Evolutionary conservation across 1,140 invertebrate genomes (phyloP), one percentile per base, ranked within the genome.

Genomic region (Drosophila virilis): DNA sequence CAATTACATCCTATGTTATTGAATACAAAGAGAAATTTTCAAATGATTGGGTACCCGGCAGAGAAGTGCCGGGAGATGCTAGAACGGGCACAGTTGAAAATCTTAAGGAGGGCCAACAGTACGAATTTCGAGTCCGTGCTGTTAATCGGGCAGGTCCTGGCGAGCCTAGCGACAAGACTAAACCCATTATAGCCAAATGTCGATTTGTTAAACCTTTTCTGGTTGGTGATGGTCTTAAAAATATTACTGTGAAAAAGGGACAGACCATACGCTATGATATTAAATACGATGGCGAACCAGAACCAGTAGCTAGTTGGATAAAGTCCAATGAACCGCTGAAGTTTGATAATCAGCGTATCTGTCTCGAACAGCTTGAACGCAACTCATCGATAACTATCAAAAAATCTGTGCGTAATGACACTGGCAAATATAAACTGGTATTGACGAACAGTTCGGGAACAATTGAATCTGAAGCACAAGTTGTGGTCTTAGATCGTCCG

Each of bases 101-200:
- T 8, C 94, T 99, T 9, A 98, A 98, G 91, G 98, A 99, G 94
- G 98, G 98, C 15, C 95, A 96, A 60, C 97, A 98, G 74, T 99
- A 99, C 84, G 98, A 99, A 93, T 99, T 99, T 93, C 94, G 99
- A 74, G 96, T 99, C 45, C 95, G 97, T 75, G 99, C 99, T 58
- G 95, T 99, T 55, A 99, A 99, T 93, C 98, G 98, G 92, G 98
- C 96, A 60, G 98, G 98, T 52, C 97, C 97, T 90, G 97, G 98
- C 90, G 97, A 97, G 93, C 97, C 98, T 6, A 98, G 97, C 83
- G 97, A 99, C 72, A 95, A 96, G 40, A 99, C 98, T 10, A 98
- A 99, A 92, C 97, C 98, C 50, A 97, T 99, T 71, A 96, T 98
- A 83, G 98, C 98, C 55, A 99, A 99, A 93, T 97, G 97, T 77